Evolutionary conservation across 2,888 invertebrate species (phyloP).

Genomic region (Slavum lentiscoides): DNA sequence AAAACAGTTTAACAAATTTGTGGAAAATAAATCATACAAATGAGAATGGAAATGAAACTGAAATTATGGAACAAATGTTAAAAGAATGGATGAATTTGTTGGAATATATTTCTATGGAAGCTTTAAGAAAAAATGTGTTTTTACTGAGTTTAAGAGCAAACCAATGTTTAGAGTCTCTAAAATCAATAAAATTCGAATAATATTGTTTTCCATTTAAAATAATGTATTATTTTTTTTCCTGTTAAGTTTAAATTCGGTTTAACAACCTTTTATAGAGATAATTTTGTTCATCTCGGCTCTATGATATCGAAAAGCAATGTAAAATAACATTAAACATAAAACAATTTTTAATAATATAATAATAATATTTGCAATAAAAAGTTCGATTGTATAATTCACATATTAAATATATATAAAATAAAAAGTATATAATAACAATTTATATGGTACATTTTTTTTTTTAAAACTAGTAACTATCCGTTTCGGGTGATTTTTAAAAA

Average conservation of each 20-base stretch:
- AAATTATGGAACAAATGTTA: conserved; percentile 9
- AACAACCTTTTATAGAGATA: not conserved
- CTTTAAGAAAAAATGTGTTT: conserved; percentile 43
- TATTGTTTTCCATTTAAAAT: conserved; percentile 10
- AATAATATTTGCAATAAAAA: conserved; percentile 29
- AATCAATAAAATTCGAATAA: conserved; percentile 5
- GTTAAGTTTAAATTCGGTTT: conserved; percentile 14
- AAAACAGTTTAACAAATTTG: conserved; percentile 5
- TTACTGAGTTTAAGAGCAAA: conserved; percentile 38
- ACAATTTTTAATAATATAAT: conserved; percentile 31
- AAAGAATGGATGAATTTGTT: conserved; percentile 18
- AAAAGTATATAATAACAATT: conserved; percentile 38
- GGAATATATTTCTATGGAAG: conserved; percentile 37
- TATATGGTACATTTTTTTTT: conserved; percentile 43
- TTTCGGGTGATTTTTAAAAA: conserved; percentile 26
- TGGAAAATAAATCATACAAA: conserved; percentile 27
- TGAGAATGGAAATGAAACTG: not conserved
- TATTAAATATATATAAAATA: conserved; percentile 46
- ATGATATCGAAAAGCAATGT: not conserved
- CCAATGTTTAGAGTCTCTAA: conserved; percentile 27
- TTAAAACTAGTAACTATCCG: conserved; percentile 12
- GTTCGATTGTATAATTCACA: conserved; percentile 36
- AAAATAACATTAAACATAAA: conserved; percentile 25
- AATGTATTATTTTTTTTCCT: not conserved
- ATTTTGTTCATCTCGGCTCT: not conserved